phyloP scores from a whole-genome alignment of 2,888 invertebrate genomes.

The Rhorus exstirpatorius region DNA sequence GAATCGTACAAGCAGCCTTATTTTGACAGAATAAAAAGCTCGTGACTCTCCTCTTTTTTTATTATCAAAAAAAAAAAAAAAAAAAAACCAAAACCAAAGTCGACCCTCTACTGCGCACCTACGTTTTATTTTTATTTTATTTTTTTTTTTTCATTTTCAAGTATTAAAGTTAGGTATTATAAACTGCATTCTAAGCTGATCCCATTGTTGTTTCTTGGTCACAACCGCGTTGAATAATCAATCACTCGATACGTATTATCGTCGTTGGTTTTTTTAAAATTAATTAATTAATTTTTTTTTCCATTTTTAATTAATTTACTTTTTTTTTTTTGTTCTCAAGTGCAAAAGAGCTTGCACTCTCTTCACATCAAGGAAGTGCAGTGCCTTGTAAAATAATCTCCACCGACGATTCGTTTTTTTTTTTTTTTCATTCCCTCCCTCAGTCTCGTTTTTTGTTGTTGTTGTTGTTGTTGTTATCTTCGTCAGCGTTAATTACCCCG shows the following conservation, averaged over 20 bases:
- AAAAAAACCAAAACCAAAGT: too few relatives aligned
- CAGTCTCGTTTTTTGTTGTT: too few relatives aligned
- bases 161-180: conserved; percentile 78
- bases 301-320: conserved; percentile 25
- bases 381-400: conserved; percentile 38
- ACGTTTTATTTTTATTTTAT: conserved; percentile 64
- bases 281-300: conserved; percentile 11
- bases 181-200: conserved; percentile 84
- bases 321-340: conserved; percentile 38
- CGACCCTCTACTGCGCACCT: conserved; percentile 64
- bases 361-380: conserved; percentile 56
- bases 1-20: not conserved
- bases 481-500: conserved; percentile 10
- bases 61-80: conserved; percentile 38
- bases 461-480: not conserved
- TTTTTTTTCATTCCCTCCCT: not conserved
- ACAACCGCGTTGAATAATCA: conserved; percentile 81
- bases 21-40: conserved; percentile 11
- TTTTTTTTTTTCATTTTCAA: conserved; percentile 53
- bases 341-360: conserved; percentile 8
- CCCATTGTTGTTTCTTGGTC: conserved; percentile 84
- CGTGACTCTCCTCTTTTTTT: conserved; percentile 45
- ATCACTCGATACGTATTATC: conserved; percentile 53
- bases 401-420: conserved; percentile 27
- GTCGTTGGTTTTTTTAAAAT: conserved; percentile 25